These are phyloP conservation scores for Pseudococcus longispinus DNA, from an alignment of 2,888 invertebrate species.

Conservation along the genomic window DNA sequence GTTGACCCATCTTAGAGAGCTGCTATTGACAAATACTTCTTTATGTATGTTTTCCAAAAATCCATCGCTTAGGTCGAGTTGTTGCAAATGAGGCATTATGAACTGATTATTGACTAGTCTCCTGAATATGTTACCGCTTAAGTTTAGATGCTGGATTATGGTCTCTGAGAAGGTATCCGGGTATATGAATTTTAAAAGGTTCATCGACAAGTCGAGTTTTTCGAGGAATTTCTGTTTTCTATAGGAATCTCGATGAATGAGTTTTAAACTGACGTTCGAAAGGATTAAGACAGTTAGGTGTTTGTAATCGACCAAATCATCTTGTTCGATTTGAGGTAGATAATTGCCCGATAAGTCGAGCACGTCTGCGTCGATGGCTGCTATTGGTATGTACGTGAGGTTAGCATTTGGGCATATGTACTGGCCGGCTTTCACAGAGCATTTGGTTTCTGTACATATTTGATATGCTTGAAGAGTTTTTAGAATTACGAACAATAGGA, in stretches of 20 bases:
- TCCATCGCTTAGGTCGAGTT: slow-evolving; percentile 24
- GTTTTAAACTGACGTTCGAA: slow-evolving; percentile 20
- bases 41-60: neutral
- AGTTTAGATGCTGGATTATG: slow-evolving; percentile 26
- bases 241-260: slow-evolving; percentile 2
- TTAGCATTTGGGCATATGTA: slow-evolving; percentile 9
- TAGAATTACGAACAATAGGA: neutral
- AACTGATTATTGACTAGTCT: slow-evolving; percentile 9
- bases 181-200: neutral
- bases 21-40: neutral
- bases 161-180: neutral
- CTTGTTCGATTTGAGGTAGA: neutral
- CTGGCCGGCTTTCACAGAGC: neutral
- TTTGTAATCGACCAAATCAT: neutral
- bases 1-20: slow-evolving; percentile 15
- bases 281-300: neutral
- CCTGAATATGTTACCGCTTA: slow-evolving; percentile 39
- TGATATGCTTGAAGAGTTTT: neutral
- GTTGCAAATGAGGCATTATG: slow-evolving; percentile 19
- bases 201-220: slow-evolving; percentile 24
- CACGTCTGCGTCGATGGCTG: neutral
- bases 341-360: slow-evolving; percentile 5
- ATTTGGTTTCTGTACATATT: neutral
- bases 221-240: slow-evolving; percentile 18
- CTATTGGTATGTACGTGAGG: neutral